Evolutionary conservation across 2,888 invertebrate species (phyloP), one percentile per base, ranked within the genome.

Genomic region (Autographa gamma): DNA sequence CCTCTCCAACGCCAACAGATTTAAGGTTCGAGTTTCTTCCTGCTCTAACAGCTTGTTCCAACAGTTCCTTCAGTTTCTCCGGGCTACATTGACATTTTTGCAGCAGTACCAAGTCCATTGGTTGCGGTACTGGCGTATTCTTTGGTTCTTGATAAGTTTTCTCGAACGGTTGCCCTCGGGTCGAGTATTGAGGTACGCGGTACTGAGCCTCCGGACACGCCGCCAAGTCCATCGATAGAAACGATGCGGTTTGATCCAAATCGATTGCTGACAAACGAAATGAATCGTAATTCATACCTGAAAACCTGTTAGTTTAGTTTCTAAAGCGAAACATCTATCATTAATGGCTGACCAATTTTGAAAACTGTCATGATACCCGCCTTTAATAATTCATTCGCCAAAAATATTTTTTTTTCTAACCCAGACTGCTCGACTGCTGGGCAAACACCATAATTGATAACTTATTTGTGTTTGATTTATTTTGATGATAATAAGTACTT

Each of bases 61-160:
- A 69, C 61, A 84, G 48, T 59, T 71, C 56, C 62, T 63, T 65
- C 32, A 80, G 63, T 48, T 16, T 73, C 73, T 89, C 88, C 25
- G 82, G 66, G 60, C 25, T 66, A 32, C 79, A 81, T n/a, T 67
- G 63, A 61, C 82, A 79, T 9, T 19, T 13, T 58, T 66, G 61
- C 19, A n/a, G 18, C 14, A 38, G 38, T 38, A 38, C 11, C 11
- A 38, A 11, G 2, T 38, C 38, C 11, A 38, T 11, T 11, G 52
- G 43, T 41, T 32, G 31, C 6, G 48, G 48, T 16, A 48, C 6
- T 48, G 48, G 2, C 25, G 16, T 82, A 81, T 84, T 81, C 16
- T 11, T 4, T 18, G 0, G 11, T 32, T 58, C 14, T 31, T 41
- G 38, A 18, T 14, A 0, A 16, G 48, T 18, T 11, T 13, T 19